Conservation (phyloP, 2,113 vertebrate genomes). For the Corythornis cristatus region DNA sequence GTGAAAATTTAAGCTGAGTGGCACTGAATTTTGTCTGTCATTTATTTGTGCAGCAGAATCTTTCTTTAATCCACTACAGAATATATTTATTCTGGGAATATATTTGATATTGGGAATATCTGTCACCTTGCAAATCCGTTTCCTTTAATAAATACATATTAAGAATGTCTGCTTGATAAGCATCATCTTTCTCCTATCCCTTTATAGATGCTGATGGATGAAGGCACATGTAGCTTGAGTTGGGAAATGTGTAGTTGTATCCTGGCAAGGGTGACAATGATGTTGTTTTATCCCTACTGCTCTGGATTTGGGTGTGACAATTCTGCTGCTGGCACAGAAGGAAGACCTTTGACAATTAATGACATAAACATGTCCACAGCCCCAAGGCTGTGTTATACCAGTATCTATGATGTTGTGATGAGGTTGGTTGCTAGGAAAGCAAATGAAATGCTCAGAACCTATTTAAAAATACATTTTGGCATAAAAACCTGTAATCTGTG, state of each 20-base stretch:
- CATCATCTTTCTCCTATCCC: background rate
- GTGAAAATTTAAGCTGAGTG: background rate
- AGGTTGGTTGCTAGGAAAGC: background rate
- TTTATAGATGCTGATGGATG: background rate
- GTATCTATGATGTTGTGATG: background rate
- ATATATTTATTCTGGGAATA: background rate
- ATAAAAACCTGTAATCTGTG: background rate
- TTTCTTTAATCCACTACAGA: background rate
- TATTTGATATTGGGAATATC: background rate
- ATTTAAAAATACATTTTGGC: background rate
- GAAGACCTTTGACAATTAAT: background rate
- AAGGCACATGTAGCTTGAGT: background rate
- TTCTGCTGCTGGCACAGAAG: background rate
- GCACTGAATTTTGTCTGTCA: background rate
- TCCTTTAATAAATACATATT: background rate
- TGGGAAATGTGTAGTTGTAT: background rate
- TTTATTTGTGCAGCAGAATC: background rate
- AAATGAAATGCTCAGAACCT: background rate
- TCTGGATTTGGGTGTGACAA: background rate
- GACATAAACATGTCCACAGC: background rate
- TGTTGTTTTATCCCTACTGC: background rate
- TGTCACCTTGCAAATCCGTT: background rate
- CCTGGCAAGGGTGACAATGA: background rate
- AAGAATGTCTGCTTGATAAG: background rate
- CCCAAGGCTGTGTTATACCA: background rate